Evolutionary conservation across 2,113 vertebrate genomes (phyloP).

Genomic region (Lepus europaeus): DNA sequence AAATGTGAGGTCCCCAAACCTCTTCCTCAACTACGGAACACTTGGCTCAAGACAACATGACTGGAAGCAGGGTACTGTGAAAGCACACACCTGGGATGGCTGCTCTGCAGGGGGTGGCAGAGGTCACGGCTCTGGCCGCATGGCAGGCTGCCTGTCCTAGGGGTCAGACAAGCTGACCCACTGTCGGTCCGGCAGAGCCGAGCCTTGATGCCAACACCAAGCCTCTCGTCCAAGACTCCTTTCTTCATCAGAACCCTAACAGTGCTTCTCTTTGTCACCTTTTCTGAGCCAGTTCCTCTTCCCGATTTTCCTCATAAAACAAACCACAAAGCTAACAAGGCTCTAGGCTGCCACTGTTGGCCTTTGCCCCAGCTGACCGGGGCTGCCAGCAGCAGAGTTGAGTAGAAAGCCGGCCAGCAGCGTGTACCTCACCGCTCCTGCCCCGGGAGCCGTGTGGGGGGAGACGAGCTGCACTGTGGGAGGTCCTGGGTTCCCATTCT

Average conservation of each 20-base stretch:
- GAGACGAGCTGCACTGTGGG: neutral
- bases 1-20: neutral
- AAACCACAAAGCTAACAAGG: neutral
- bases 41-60: neutral
- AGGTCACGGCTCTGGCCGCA: neutral
- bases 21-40: neutral
- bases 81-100: neutral
- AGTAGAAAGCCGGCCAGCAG: rapidly evolving
- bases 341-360: neutral
- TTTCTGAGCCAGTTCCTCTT: neutral
- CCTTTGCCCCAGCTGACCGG: no score
- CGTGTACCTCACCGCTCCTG: no score
- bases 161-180: neutral
- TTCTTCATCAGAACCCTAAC: neutral
- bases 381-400: neutral
- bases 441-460: rapidly evolving
- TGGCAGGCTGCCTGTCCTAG: neutral
- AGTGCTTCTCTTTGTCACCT: neutral
- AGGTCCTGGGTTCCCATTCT: neutral
- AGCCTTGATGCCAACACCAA: neutral
- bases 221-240: neutral
- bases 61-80: neutral
- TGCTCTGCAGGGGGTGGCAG: neutral
- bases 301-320: neutral
- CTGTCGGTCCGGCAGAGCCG: rapidly evolving